These are phyloP conservation scores for Cepphus grylle DNA, from an alignment of 2,113 vertebrate genomes.

Conservation along the genomic window DNA sequence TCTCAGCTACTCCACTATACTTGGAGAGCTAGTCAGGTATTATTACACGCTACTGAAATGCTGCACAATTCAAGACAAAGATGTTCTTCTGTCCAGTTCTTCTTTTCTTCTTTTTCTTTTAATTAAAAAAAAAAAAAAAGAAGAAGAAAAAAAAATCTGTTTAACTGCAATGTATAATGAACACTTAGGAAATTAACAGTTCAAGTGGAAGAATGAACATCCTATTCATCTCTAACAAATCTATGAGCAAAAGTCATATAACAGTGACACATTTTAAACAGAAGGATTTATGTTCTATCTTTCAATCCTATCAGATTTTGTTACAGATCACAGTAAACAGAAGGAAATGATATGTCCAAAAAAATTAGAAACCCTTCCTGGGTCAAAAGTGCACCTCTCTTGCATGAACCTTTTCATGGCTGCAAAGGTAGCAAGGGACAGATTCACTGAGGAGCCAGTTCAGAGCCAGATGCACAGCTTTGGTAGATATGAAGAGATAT, in stretches of 20 bases:
- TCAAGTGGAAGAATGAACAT: not conserved
- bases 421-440: not conserved
- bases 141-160: not conserved
- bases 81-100: not conserved
- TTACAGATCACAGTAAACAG: not conserved
- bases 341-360: not conserved
- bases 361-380: not conserved
- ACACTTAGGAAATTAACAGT: not conserved
- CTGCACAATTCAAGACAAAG: not conserved
- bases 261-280: not conserved
- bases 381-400: not conserved
- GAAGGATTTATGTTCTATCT: not conserved
- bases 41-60: not conserved
- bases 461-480: not conserved
- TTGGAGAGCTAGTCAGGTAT: not conserved
- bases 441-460: not conserved
- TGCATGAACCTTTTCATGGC: not conserved
- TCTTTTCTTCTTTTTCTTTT: not conserved
- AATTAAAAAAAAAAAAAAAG: not conserved
- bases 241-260: not conserved
- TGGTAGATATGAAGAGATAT: not conserved
- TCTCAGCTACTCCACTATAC: not conserved
- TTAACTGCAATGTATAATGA: not conserved
- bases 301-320: not conserved
- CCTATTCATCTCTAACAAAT: not conserved